These are phyloP conservation scores for Axinella damicornis DNA, from an alignment of 37 sponge, comb jelly and placozoan species.

Conservation along the genomic window DNA sequence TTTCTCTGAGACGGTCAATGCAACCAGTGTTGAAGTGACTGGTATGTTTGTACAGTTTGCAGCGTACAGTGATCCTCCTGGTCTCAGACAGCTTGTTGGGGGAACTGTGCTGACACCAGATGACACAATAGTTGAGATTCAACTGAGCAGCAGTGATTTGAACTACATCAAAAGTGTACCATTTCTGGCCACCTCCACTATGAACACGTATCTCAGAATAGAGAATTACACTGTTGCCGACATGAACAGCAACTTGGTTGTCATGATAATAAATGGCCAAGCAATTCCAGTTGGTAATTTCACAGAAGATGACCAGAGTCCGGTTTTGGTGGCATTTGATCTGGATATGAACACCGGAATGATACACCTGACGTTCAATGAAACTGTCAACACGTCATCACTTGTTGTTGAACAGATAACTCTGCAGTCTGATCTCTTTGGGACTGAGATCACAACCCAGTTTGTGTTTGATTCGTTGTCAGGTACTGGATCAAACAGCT, in stretches of 20 bases:
- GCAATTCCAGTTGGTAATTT: conserved; percentile 53
- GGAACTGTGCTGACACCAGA: conserved; percentile 65
- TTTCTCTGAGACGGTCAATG: conserved; percentile 87
- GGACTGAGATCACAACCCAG: background rate
- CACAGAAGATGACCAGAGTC: conserved; percentile 64
- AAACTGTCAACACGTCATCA: conserved; percentile 77
- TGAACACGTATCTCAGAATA: conserved; percentile 77
- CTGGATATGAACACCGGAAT: conserved; percentile 74
- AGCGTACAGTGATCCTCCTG: background rate
- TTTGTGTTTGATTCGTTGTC: conserved; percentile 2
- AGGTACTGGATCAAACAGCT: conserved; percentile 47
- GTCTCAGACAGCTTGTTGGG: conserved; percentile 50
- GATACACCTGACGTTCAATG: conserved; percentile 75
- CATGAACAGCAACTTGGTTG: conserved; percentile 79
- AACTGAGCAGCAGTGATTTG: conserved; percentile 74
- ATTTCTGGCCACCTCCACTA: conserved; percentile 44
- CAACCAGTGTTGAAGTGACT: conserved; percentile 41
- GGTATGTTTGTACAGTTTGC: conserved; percentile 48
- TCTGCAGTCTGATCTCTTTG: conserved; percentile 21
- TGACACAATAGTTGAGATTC: conserved; percentile 64
- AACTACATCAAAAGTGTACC: conserved; percentile 87
- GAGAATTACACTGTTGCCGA: conserved; percentile 59
- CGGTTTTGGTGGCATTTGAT: conserved; percentile 70
- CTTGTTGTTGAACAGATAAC: conserved; percentile 60
- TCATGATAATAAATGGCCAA: conserved; percentile 24